A percentile compares a stretch with the other conserved stretches of the same genome.
These are phyloP conservation scores for Cnemophilus loriae DNA, from an alignment of 2,113 vertebrate species.

Conservation along the genomic window DNA sequence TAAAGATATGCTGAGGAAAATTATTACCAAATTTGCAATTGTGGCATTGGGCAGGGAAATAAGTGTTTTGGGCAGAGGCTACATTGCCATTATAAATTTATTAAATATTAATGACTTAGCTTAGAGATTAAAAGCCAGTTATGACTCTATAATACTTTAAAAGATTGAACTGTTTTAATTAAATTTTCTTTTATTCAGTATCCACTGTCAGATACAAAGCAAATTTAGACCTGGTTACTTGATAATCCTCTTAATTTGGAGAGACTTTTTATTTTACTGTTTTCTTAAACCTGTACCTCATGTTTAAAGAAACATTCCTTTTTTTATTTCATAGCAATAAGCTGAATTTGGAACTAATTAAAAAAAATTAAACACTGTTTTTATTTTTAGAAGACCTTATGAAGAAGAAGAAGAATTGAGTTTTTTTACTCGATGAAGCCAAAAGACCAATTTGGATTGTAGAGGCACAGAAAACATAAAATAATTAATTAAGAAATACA, in stretches of 20 bases:
- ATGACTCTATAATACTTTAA: not conserved
- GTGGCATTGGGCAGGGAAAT: not conserved
- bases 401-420: not conserved
- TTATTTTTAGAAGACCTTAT: not conserved
- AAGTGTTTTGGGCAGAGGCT: not conserved
- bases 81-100: not conserved
- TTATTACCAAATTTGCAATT: not conserved
- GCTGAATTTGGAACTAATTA: not conserved
- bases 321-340: not conserved
- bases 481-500: not conserved
- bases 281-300: not conserved
- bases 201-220: not conserved
- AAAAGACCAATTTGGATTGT: not conserved
- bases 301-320: not conserved
- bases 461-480: not conserved
- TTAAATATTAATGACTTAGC: not conserved
- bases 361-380: not conserved
- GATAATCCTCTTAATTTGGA: not conserved
- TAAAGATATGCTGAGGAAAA: not conserved
- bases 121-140: not conserved
- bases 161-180: not conserved
- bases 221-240: not conserved
- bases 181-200: not conserved
- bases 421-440: not conserved
- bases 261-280: not conserved